Conservation (phyloP, 2,888 invertebrate genomes). For the Erebia palarica region DNA sequence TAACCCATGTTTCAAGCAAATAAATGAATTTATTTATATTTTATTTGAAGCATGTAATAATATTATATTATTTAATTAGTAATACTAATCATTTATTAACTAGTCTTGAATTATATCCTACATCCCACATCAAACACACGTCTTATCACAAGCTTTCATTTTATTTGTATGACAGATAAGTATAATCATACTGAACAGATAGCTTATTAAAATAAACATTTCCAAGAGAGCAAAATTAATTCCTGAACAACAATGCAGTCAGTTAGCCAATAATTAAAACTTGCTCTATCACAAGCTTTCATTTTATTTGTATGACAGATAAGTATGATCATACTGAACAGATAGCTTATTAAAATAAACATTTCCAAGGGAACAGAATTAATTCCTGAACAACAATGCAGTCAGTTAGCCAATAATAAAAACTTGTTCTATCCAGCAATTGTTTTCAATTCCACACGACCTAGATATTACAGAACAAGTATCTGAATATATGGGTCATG, state of each 20-base stretch:
- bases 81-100: no score
- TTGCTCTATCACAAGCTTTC: constrained; percentile 10
- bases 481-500: constrained; percentile 18
- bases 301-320: no score
- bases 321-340: not conserved
- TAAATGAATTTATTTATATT: not conserved
- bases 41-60: no score
- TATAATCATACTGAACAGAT: not conserved
- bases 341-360: not conserved
- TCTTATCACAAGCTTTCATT: no score
- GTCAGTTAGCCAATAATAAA: constrained; percentile 18
- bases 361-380: not conserved
- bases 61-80: no score
- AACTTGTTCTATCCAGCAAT: constrained; percentile 10
- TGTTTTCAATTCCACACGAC: constrained; percentile 8
- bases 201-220: not conserved
- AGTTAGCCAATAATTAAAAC: constrained; percentile 19
- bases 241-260: constrained; percentile 1
- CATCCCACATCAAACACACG: no score
- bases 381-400: constrained; percentile 3
- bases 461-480: constrained; percentile 13
- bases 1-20: no score
- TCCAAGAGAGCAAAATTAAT: not conserved
- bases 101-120: no score
- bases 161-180: no score